These are phyloP conservation scores for Drosophila robusta DNA, from an alignment of 2,888 invertebrate species.

Conservation along the genomic window DNA sequence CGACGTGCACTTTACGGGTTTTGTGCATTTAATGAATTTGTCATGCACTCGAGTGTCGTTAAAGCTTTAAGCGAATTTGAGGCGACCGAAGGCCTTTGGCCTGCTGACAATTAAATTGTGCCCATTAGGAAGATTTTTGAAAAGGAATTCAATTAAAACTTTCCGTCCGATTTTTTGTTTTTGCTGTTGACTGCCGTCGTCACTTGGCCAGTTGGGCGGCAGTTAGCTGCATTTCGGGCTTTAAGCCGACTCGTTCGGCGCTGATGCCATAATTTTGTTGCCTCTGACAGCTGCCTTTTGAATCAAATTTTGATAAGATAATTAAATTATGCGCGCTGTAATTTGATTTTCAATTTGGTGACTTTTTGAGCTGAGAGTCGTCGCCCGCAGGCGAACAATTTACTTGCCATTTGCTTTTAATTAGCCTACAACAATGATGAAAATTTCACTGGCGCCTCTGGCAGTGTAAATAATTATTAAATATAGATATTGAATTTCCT, in stretches of 20 bases:
- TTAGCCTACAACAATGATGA: conserved; percentile 69
- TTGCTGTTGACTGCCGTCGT: conserved; percentile 7
- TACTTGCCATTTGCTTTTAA: conserved; percentile 66
- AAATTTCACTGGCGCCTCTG: conserved; percentile 52
- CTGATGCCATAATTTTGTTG: conserved; percentile 41
- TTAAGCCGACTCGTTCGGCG: conserved; percentile 3
- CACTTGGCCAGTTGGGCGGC: conserved; percentile 5
- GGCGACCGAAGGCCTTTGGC: conserved; percentile 18
- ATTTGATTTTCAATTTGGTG: conserved; percentile 66
- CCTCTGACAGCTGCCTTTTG: conserved; percentile 56
- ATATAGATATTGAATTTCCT: conserved; percentile 46
- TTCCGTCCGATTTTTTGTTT: conserved; percentile 40
- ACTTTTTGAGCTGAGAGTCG: conserved; percentile 21
- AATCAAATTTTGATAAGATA: conserved; percentile 73
- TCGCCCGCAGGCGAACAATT: conserved; percentile 34
- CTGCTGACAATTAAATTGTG: conserved; percentile 69
- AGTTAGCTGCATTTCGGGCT: conserved; percentile 31
- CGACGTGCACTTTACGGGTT: conserved; percentile 51
- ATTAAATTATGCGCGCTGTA: conserved; percentile 73
- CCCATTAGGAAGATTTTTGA: conserved; percentile 64
- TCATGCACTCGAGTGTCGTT: conserved; percentile 59
- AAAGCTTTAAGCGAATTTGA: conserved; percentile 53
- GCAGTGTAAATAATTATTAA: conserved; percentile 31
- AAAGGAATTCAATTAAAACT: conserved; percentile 78
- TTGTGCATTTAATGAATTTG: conserved; percentile 70